Evolutionary conservation across 2,888 invertebrate species (phyloP).

Genomic region (Noctua janthe): DNA sequence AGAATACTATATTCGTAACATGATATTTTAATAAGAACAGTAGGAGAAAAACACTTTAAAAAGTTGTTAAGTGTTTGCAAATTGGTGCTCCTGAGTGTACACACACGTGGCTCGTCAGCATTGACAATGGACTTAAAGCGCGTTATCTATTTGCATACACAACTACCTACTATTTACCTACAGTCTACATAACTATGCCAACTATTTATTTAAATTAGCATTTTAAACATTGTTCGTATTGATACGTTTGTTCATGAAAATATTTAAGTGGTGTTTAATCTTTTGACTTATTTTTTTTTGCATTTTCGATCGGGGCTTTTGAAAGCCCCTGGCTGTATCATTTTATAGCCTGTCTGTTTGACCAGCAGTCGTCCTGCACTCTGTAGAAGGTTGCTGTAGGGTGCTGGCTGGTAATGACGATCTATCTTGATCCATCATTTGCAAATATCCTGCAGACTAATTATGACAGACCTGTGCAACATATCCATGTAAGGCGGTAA

Average conservation of each 20-base stretch:
- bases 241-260: constrained; percentile 26
- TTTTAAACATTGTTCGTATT: constrained; percentile 36
- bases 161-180: constrained; percentile 34
- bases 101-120: constrained; percentile 37
- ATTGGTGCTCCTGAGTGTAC: too few species aligned
- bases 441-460: neutral
- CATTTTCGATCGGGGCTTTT: neutral
- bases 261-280: neutral
- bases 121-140: constrained; percentile 68
- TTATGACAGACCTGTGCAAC: neutral
- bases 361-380: neutral
- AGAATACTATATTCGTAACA: too few species aligned
- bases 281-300: constrained; percentile 7
- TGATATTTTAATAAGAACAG: too few species aligned
- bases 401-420: neutral
- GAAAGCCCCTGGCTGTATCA: neutral
- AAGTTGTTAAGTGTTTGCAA: too few species aligned
- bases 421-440: neutral
- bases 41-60: neutral
- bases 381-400: neutral
- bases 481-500: neutral
- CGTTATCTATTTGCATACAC: constrained; percentile 50
- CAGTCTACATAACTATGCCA: constrained; percentile 21
- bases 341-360: neutral
- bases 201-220: constrained; percentile 31